Base-by-base conservation (phyloP, 2,888 invertebrate genomes). In the Achlya flavicornis region DNA sequence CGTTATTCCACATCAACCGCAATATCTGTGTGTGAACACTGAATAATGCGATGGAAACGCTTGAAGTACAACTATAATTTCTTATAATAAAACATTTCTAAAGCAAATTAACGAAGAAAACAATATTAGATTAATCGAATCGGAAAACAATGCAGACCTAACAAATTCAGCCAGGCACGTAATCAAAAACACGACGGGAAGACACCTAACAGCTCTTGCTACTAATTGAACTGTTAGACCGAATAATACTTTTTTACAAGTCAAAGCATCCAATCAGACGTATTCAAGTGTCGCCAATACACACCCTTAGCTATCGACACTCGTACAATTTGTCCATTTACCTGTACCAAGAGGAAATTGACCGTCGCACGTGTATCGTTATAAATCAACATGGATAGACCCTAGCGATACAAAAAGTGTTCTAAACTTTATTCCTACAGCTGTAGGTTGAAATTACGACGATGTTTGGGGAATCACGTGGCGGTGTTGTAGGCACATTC, bases 281-380 rank as follows among this genome's bases (percentile, higher is more conserved):
- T 67, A 70, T 66, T 67, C 68, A 64, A 64, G 68, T 66, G 65
- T 63, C 63, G 65, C 66, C 61, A 63, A 57, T 65, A 53, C 61
- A 61, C 59, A 62, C 64, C 62, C 62, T 60, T 63, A 63, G 59
- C 65, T 63, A 57, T 64, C 63, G 68, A 65, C 60, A 43, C 41
- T 60, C 63, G 66, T 65, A 71, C 72, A 70, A 77, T 78, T 73
- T 72, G 68, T 65, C 74, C 75, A 74, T 80, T 78, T 74, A 66
- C 75, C 68, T 72, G 69, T 69, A 69, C 66, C 65, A 67, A 74
- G 75, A 77, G 85, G 84, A 88, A 87, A 88, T 86, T 84, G 86
- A 80, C 78, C 80, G 75, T 74, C 70, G 81, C 85, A 87, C 88
- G 86, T 87, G 60, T 63, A 64, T 63, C 64, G 33, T 62, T 53